phyloP scores from a whole-genome alignment of 1,140 invertebrate species.

The Neuroterus valhalla region DNA sequence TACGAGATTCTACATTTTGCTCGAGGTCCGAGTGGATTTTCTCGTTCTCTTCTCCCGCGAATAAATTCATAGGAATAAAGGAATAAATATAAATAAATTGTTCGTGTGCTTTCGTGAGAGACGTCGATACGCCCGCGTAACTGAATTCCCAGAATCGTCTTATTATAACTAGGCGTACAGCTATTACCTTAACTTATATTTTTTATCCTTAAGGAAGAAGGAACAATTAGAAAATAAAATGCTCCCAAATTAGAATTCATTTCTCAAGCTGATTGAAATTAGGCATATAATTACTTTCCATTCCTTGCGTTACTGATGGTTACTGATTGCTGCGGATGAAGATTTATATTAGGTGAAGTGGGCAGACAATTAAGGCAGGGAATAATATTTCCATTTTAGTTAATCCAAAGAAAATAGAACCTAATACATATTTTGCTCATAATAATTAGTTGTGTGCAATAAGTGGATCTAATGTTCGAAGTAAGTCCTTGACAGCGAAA shows the following conservation, averaged over 20 bases:
- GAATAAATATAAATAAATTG: slow-evolving; percentile 65
- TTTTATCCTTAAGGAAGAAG: slow-evolving; percentile 11
- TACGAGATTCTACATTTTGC: slow-evolving; percentile 49
- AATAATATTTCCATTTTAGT: not conserved
- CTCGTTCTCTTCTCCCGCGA: slow-evolving; percentile 45
- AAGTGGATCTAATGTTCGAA: too few relatives aligned
- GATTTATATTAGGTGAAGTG: slow-evolving; percentile 7
- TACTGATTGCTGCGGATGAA: slow-evolving; percentile 28
- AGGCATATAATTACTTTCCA: not conserved
- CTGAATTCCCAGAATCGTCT: slow-evolving; percentile 49
- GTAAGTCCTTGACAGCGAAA: too few relatives aligned
- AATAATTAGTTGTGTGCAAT: too few relatives aligned
- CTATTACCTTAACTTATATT: slow-evolving; percentile 53
- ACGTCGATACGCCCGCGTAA: slow-evolving; percentile 32
- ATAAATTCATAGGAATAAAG: slow-evolving; percentile 53
- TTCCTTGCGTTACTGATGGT: slow-evolving; percentile 22
- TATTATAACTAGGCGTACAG: slow-evolving; percentile 51
- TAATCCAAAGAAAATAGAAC: too few relatives aligned
- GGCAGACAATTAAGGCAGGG: not conserved
- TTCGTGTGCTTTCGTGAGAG: slow-evolving; percentile 52
- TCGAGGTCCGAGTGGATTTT: slow-evolving; percentile 48
- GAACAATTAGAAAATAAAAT: not conserved
- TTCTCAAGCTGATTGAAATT: not conserved
- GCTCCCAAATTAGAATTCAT: not conserved
- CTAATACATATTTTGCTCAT: too few relatives aligned